A percentile compares a stretch with the other conserved stretches of the same genome.
Conservation (phyloP, 2,797 vertebrate species). For the Paguma larvata region DNA sequence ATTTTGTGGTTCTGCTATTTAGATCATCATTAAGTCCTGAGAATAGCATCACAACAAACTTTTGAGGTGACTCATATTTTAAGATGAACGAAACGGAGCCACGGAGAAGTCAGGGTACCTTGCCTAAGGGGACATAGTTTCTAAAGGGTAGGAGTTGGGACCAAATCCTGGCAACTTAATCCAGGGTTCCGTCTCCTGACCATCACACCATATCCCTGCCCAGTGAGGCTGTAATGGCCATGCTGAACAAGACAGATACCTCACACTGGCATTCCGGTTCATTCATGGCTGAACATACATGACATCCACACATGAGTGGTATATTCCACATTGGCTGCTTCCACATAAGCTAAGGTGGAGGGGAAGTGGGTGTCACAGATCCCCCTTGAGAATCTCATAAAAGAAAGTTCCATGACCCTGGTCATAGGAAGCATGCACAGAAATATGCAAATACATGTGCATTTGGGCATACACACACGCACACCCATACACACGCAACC, state of each 20-base stretch:
- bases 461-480: not conserved
- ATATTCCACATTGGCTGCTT: not conserved
- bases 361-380: not conserved
- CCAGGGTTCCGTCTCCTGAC: not conserved
- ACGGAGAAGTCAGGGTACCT: not conserved
- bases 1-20: slow-evolving; percentile 31
- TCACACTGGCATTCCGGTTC: not conserved
- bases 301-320: not conserved
- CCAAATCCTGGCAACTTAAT: not conserved
- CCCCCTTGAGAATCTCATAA: not conserved
- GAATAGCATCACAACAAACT: not conserved
- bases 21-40: not conserved
- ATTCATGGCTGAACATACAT: not conserved
- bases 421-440: slow-evolving; percentile 17
- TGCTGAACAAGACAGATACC: not conserved
- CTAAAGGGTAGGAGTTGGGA: not conserved
- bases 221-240: not conserved
- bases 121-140: not conserved
- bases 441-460: not conserved
- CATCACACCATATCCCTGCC: not conserved
- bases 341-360: not conserved
- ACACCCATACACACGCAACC: not conserved
- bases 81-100: not conserved
- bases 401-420: slow-evolving; percentile 18
- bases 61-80: not conserved